phyloP scores from a whole-genome alignment of 2,113 vertebrate species.

The Corythaixoides concolor region DNA sequence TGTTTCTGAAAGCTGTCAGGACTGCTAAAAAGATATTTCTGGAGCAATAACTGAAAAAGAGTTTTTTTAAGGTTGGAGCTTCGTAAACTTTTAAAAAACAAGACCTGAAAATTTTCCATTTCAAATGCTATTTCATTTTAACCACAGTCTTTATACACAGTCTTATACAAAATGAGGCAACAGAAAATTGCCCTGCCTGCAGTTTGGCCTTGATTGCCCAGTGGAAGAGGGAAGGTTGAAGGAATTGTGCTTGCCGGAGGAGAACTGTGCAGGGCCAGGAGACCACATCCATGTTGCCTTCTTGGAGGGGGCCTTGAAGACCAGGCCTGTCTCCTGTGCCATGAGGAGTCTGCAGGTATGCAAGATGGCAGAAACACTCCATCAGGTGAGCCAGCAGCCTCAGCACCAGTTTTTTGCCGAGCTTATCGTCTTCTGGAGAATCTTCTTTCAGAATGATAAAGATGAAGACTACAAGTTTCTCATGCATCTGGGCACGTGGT shows the following conservation, averaged over 20 bases:
- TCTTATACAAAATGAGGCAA: background rate
- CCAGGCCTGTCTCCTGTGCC: rapidly evolving
- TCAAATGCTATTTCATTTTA: background rate
- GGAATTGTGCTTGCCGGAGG: background rate
- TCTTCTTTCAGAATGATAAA: background rate
- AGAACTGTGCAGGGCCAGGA: background rate
- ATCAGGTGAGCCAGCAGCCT: background rate
- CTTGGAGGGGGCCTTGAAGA: background rate
- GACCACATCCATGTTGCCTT: background rate
- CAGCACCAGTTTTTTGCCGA: rapidly evolving
- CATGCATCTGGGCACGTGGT: background rate
- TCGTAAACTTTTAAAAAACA: background rate
- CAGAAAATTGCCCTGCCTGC: background rate
- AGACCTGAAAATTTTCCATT: constrained; percentile 15
- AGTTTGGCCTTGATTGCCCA: background rate
- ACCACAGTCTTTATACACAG: background rate
- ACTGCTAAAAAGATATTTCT: constrained; percentile 42
- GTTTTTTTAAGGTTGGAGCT: background rate
- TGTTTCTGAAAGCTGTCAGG: constrained; percentile 63
- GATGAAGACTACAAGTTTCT: background rate
- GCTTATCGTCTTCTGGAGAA: background rate
- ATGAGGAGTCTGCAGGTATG: rapidly evolving
- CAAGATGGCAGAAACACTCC: rapidly evolving
- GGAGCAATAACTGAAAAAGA: background rate
- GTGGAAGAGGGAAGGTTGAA: background rate